A percentile compares a stretch with the other conserved stretches of the same genome.
These are phyloP conservation scores for Zhengitettix transpicula DNA, from an alignment of 2,888 invertebrate genomes.

Conservation along the genomic window DNA sequence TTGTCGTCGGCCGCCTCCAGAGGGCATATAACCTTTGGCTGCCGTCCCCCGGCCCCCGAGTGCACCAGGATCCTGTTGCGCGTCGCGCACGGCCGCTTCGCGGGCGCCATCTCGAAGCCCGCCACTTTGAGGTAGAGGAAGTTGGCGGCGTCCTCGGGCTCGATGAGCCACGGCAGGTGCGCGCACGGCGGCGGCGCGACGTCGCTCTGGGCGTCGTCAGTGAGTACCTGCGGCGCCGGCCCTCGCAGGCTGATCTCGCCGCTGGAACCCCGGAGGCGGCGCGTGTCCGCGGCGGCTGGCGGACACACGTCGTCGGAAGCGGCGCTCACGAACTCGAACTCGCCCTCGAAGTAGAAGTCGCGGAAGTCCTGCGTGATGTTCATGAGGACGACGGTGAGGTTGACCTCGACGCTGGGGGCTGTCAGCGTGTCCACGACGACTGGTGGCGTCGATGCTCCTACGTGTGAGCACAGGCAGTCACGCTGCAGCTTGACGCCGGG, in stretches of 20 bases:
- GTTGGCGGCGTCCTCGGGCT: slow-evolving; percentile 50
- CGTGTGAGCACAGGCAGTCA: slow-evolving; percentile 60
- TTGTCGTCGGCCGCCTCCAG: slow-evolving; percentile 22
- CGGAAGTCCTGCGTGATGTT: slow-evolving; percentile 65
- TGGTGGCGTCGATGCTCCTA: slow-evolving; percentile 53
- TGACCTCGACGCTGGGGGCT: slow-evolving; percentile 51
- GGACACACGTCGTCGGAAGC: slow-evolving; percentile 26
- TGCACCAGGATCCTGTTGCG: slow-evolving; percentile 56
- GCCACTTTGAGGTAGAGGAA: slow-evolving; percentile 55
- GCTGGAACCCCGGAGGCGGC: slow-evolving; percentile 49
- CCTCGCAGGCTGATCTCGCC: slow-evolving; percentile 54
- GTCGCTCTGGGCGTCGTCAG: slow-evolving; percentile 3
- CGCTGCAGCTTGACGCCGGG: slow-evolving; percentile 45
- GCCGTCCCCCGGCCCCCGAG: slow-evolving; percentile 45
- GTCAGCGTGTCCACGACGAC: slow-evolving; percentile 49
- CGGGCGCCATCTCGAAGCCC: slow-evolving; percentile 36
- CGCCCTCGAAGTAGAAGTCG: slow-evolving; percentile 55
- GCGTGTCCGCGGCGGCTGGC: slow-evolving; percentile 37
- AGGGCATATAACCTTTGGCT: slow-evolving; percentile 47
- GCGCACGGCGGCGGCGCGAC: slow-evolving; percentile 45
- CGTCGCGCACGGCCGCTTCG: slow-evolving; percentile 38
- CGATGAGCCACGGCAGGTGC: slow-evolving; percentile 61
- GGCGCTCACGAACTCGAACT: slow-evolving; percentile 28
- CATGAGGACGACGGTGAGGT: slow-evolving; percentile 61
- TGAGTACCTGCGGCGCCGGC: slow-evolving; percentile 21